Percentiles rank a stretch among this genome's conserved stretches.
phyloP scores from a whole-genome alignment of 2,113 vertebrate genomes.

The Charina bottae region DNA sequence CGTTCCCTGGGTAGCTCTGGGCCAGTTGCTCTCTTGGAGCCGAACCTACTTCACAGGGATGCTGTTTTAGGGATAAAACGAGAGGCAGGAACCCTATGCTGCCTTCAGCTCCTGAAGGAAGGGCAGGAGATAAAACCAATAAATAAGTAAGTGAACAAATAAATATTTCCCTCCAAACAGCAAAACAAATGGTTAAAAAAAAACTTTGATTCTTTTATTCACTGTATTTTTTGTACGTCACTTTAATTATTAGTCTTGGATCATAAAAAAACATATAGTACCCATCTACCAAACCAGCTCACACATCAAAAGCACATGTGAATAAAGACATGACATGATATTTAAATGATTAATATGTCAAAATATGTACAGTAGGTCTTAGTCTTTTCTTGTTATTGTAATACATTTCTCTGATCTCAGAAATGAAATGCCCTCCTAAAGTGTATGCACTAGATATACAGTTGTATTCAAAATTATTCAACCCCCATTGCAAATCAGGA shows the following conservation, averaged over 20 bases:
- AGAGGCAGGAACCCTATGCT: not conserved
- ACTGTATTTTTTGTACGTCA: not conserved
- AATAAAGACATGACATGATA: not conserved
- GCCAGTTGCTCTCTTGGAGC: not conserved
- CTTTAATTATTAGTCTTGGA: not conserved
- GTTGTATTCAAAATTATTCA: too few relatives aligned
- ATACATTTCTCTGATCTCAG: not conserved
- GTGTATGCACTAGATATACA: not conserved
- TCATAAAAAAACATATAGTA: not conserved
- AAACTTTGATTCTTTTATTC: not conserved
- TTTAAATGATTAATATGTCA: not conserved
- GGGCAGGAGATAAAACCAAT: not conserved
- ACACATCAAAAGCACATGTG: not conserved
- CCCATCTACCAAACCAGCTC: not conserved
- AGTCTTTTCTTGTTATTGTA: not conserved
- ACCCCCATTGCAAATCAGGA: too few relatives aligned
- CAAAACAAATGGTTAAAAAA: not conserved
- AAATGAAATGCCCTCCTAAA: not conserved
- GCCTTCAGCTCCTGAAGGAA: not conserved
- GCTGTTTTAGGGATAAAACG: not conserved
- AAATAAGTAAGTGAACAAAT: not conserved
- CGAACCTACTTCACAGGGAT: not conserved
- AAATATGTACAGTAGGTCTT: not conserved
- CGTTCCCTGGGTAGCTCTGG: not conserved
- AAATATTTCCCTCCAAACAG: not conserved